Conservation (phyloP, 1,140 invertebrate genomes). For the Drosophila triauraria region DNA sequence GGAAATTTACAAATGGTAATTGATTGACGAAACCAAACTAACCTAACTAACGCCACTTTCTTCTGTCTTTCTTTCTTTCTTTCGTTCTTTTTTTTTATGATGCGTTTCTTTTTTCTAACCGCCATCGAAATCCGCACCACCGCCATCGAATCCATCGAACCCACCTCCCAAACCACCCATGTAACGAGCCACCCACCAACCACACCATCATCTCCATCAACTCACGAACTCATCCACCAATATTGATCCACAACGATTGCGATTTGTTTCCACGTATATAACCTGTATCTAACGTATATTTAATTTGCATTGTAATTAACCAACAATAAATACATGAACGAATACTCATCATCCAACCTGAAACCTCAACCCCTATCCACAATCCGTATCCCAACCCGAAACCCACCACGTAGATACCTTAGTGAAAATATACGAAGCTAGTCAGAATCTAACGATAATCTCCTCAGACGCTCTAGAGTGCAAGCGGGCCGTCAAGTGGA, state of each 20-base stretch:
- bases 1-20: slow-evolving; percentile 84
- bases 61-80: slow-evolving; percentile 78
- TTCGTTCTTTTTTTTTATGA: slow-evolving; percentile 69
- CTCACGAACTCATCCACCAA: slow-evolving; percentile 10
- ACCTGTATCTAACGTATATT: slow-evolving; percentile 34
- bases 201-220: background rate
- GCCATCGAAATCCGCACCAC: slow-evolving; percentile 39
- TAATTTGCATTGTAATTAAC: slow-evolving; percentile 45
- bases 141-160: slow-evolving; percentile 25
- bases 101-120: slow-evolving; percentile 53
- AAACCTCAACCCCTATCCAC: slow-evolving; percentile 12
- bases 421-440: slow-evolving; percentile 85
- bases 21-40: slow-evolving; percentile 59
- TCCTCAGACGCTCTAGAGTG: slow-evolving; percentile 92
- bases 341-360: slow-evolving; percentile 10
- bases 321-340: slow-evolving; percentile 42
- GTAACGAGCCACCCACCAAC: background rate
- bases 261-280: slow-evolving; percentile 24
- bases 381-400: background rate
- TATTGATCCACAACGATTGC: slow-evolving; percentile 33
- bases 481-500: slow-evolving; percentile 97
- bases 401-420: slow-evolving; percentile 67
- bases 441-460: slow-evolving; percentile 85
- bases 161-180: slow-evolving; percentile 5
- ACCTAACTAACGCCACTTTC: slow-evolving; percentile 66